Conservation (phyloP, 2,113 vertebrate species). For the Corapipo altera region DNA sequence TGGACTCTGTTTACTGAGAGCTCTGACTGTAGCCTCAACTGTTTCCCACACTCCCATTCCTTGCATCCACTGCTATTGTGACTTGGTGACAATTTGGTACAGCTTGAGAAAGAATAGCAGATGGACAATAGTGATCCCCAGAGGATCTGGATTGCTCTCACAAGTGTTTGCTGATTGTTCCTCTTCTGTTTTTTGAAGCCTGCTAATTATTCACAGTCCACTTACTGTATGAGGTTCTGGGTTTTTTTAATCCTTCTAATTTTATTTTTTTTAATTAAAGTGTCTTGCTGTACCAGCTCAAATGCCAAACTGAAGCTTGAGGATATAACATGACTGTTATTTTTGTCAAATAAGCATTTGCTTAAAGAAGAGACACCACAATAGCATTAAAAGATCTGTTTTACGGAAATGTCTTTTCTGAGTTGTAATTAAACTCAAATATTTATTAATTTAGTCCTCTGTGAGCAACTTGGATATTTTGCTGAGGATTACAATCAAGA, state of each 20-base stretch:
- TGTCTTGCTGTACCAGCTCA: neutral
- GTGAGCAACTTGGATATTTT: neutral
- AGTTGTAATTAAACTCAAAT: neutral
- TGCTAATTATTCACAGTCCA: neutral
- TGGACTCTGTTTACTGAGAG: neutral
- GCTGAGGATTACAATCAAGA: neutral
- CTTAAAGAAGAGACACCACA: neutral
- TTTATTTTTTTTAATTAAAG: neutral
- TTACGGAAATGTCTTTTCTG: neutral
- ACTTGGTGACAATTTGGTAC: neutral
- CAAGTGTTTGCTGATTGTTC: neutral
- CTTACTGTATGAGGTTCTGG: fast-evolving
- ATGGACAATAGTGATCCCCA: neutral
- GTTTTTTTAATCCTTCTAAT: neutral
- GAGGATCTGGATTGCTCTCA: neutral
- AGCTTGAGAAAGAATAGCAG: neutral
- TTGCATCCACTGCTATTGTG: neutral
- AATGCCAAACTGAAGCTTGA: neutral
- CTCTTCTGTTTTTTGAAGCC: neutral
- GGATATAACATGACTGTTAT: neutral
- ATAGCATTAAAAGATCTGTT: neutral
- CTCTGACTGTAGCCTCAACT: neutral
- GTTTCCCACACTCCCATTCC: neutral
- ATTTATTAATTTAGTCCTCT: neutral
- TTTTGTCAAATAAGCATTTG: neutral